Evolutionary conservation across 2,797 vertebrate species (phyloP).

Genomic region (Picus viridis): DNA sequence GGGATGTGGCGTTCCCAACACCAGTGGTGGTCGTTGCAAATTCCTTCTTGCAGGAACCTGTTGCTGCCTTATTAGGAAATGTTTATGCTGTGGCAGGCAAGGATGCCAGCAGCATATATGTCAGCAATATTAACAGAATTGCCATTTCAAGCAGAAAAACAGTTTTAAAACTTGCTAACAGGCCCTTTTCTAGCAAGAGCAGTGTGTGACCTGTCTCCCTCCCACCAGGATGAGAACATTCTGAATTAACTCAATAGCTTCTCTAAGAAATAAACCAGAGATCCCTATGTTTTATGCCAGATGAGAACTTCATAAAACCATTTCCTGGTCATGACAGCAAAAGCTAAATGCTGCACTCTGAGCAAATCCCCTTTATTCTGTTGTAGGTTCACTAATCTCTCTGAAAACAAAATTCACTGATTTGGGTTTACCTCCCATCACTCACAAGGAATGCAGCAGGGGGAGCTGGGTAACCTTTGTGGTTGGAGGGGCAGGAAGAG

Average conservation of each 20-base stretch:
- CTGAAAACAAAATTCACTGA: rapidly evolving
- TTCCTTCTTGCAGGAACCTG: background rate
- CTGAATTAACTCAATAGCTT: background rate
- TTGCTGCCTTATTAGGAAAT: background rate
- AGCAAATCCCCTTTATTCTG: background rate
- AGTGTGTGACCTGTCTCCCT: rapidly evolving
- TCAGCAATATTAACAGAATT: background rate
- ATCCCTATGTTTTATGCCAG: background rate
- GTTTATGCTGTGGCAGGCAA: background rate
- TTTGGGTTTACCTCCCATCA: rapidly evolving
- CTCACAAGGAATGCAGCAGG: rapidly evolving
- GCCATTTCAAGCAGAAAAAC: background rate
- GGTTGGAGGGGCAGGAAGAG: background rate
- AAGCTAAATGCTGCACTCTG: background rate
- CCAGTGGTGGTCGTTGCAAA: rapidly evolving
- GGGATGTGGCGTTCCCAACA: background rate
- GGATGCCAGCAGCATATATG: background rate
- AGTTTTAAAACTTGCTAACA: background rate
- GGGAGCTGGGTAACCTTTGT: background rate
- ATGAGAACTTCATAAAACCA: background rate
- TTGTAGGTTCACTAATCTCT: background rate
- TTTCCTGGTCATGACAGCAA: background rate
- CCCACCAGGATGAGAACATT: background rate
- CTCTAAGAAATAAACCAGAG: background rate
- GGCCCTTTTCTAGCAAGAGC: background rate